Evolutionary conservation across 2,888 invertebrate genomes (phyloP).

Genomic region (Brachyptera putata): DNA sequence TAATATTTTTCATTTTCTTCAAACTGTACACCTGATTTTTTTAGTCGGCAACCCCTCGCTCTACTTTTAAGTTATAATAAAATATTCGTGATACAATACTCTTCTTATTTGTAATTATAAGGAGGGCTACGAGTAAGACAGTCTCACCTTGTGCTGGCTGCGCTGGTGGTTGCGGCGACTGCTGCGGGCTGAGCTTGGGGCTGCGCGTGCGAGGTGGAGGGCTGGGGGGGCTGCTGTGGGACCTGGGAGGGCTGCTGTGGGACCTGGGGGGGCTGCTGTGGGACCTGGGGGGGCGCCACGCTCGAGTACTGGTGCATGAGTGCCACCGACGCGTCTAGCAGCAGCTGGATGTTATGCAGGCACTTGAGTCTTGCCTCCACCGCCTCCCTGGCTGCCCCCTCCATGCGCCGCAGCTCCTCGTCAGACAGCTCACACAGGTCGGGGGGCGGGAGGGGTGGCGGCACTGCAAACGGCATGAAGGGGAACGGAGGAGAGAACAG

Average conservation of each 20-base stretch:
- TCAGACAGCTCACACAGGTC: constrained; percentile 69
- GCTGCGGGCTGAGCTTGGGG: neutral
- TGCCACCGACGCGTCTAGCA: constrained; percentile 88
- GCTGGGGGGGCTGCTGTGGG: neutral
- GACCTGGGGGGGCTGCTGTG: neutral
- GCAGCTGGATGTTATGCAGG: constrained; percentile 77
- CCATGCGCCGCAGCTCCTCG: constrained; percentile 83
- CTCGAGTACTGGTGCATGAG: constrained; percentile 92
- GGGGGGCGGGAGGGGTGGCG: constrained; percentile 74
- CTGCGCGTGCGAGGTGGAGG: neutral
- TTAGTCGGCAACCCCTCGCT: no score
- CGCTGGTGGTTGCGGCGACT: neutral
- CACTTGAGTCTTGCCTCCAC: constrained; percentile 87
- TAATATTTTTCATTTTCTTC: no score
- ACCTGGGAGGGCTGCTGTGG: neutral
- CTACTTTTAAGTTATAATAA: no score
- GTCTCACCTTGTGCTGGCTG: no score
- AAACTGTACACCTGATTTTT: no score
- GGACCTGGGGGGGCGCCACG: constrained; percentile 50
- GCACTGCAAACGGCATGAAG: constrained; percentile 47
- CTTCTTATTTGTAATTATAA: no score
- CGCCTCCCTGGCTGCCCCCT: constrained; percentile 81
- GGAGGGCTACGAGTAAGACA: no score
- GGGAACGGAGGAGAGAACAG: constrained; percentile 53
- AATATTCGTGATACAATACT: no score